Evolutionary conservation across 2,888 invertebrate species (phyloP).

Genomic region (Elegia similella): DNA sequence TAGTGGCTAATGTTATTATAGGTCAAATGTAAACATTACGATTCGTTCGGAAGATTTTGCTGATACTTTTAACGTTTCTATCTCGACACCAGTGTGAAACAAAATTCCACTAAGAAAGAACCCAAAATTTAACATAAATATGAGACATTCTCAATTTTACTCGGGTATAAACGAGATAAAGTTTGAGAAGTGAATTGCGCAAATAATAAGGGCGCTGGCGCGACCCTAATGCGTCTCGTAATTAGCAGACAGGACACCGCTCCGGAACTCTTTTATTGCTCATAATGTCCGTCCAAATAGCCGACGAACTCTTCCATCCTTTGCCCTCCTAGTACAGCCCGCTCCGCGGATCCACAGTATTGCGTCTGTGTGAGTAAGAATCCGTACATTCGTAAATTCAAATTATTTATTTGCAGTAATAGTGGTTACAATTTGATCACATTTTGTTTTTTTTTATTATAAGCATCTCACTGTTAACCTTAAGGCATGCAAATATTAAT

Average conservation of each 20-base stretch:
- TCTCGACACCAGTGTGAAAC: too few relatives aligned
- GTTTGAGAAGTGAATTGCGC: conserved; percentile 42
- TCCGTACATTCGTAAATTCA: not conserved
- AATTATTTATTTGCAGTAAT: not conserved
- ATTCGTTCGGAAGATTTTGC: too few relatives aligned
- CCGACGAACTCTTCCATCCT: conserved; percentile 30
- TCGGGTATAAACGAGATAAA: not conserved
- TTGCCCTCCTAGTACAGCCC: conserved; percentile 22
- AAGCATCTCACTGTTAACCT: too few relatives aligned
- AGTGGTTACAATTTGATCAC: too few relatives aligned
- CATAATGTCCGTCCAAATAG: conserved; percentile 47
- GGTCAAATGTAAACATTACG: too few relatives aligned
- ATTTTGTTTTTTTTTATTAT: too few relatives aligned
- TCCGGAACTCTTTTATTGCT: conserved; percentile 59
- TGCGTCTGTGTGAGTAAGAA: not conserved
- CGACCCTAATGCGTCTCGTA: conserved; percentile 53
- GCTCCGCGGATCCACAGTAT: not conserved
- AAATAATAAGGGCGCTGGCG: conserved; percentile 47
- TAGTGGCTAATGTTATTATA: too few relatives aligned
- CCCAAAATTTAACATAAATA: not conserved
- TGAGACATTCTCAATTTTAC: not conserved
- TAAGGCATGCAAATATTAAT: too few relatives aligned
- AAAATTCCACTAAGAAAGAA: not conserved
- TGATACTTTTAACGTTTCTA: too few relatives aligned
- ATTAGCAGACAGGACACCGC: conserved; percentile 58